These are phyloP conservation scores for Triops longicaudatus DNA, from an alignment of 1,140 invertebrate species.

Conservation along the genomic window DNA sequence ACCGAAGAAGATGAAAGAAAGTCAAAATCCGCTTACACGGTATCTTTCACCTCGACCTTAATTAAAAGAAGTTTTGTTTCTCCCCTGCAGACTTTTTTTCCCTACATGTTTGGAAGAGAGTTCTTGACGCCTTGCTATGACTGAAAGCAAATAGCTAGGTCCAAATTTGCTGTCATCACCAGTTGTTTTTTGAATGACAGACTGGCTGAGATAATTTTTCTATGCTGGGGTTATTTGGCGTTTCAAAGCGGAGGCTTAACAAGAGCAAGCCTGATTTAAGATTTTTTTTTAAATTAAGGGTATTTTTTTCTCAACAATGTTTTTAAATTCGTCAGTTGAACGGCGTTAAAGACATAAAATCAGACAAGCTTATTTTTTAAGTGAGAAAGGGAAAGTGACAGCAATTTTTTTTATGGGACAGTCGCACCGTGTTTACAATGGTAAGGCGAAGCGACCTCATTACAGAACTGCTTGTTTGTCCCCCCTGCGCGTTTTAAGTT, in stretches of 20 bases:
- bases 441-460: neutral
- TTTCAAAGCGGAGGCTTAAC: too few species aligned
- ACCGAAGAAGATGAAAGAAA: neutral
- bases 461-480: neutral
- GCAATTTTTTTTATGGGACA: neutral
- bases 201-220: neutral
- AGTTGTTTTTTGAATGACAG: constrained; percentile 12
- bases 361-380: neutral
- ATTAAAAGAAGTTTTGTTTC: neutral
- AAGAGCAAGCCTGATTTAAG: too few species aligned
- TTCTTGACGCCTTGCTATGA: neutral
- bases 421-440: neutral
- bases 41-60: neutral
- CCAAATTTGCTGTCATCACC: constrained; percentile 11
- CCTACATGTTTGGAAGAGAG: neutral
- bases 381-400: neutral
- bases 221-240: too few species aligned
- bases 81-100: neutral
- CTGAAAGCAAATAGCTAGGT: neutral
- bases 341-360: neutral
- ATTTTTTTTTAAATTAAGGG: too few species aligned
- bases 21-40: neutral
- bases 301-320: too few species aligned
- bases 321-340: neutral
- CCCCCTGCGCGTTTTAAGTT: neutral